phyloP scores from a whole-genome alignment of 2,797 vertebrate genomes.

The Aplochiton taeniatus region DNA sequence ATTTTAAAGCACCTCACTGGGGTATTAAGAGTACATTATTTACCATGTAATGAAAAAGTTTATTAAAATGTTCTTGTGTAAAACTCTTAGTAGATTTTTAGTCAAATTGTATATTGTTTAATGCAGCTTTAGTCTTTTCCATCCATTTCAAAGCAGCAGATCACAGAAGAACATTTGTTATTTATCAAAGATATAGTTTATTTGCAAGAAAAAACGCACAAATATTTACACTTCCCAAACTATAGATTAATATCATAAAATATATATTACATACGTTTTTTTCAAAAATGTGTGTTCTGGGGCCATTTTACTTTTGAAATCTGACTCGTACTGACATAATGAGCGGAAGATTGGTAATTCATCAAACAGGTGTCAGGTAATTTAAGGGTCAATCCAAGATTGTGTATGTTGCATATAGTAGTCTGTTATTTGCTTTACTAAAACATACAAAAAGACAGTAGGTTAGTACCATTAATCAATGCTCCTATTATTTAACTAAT shows the following conservation, averaged over 20 bases:
- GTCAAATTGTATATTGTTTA: too few relatives aligned
- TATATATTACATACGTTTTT: conserved; percentile 13
- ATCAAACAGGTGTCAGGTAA: conserved; percentile 7
- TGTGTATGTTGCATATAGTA: neutral
- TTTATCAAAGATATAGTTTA: conserved; percentile 27
- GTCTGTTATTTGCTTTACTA: neutral
- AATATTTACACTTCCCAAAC: neutral
- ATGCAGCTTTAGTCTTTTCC: too few relatives aligned
- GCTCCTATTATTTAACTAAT: conserved; percentile 22
- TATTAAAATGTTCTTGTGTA: too few relatives aligned
- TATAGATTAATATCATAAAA: conserved; percentile 26
- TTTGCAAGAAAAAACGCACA: conserved; percentile 23
- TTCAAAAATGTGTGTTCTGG: conserved; percentile 26
- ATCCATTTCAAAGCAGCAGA: neutral
- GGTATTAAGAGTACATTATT: conserved; percentile 49
- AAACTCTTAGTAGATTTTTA: too few relatives aligned
- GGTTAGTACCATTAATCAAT: neutral
- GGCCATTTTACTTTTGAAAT: too few relatives aligned
- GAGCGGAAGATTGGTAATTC: neutral
- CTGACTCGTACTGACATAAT: too few relatives aligned
- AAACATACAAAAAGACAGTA: conserved; percentile 1
- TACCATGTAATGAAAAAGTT: conserved; percentile 50
- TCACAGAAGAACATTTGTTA: neutral
- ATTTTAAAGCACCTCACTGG: conserved; percentile 37
- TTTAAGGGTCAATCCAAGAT: conserved; percentile 3